phyloP scores from a whole-genome alignment of 2,888 invertebrate species.

The Perizoma affinitatum region DNA sequence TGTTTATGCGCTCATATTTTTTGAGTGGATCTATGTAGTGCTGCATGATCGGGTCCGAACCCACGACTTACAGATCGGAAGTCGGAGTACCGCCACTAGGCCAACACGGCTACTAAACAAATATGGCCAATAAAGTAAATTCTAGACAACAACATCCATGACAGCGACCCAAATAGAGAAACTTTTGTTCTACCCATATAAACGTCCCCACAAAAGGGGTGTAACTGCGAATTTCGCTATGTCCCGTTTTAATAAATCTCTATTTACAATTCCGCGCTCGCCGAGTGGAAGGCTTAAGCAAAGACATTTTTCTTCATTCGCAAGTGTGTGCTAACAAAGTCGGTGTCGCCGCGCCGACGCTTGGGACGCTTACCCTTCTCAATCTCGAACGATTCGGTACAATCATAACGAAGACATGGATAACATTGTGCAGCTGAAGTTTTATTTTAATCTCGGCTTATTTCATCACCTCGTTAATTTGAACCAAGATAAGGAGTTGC shows the following conservation, averaged over 20 bases:
- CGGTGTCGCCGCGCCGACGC: conserved; percentile 54
- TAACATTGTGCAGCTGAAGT: conserved; percentile 43
- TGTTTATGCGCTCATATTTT: too few species aligned
- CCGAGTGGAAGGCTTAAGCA: conserved; percentile 79
- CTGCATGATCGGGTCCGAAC: too few species aligned
- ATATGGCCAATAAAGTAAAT: conserved; percentile 28
- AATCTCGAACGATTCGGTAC: conserved; percentile 64
- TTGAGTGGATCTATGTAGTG: too few species aligned
- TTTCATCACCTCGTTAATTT: conserved; percentile 44
- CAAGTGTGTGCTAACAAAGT: conserved; percentile 77
- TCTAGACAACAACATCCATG: conserved; percentile 33
- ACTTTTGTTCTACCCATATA: conserved; percentile 53
- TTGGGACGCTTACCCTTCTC: conserved; percentile 66
- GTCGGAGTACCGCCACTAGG: too few species aligned
- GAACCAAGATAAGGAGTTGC: conserved; percentile 36
- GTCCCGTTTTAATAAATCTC: conserved; percentile 82
- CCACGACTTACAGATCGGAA: too few species aligned
- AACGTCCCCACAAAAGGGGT: conserved; percentile 55
- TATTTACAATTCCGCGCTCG: conserved; percentile 77
- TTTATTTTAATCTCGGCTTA: conserved; percentile 52
- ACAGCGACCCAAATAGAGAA: conserved; percentile 46
- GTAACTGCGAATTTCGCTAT: conserved; percentile 67
- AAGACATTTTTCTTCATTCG: conserved; percentile 83
- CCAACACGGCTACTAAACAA: neutral
- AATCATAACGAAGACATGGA: conserved; percentile 51